Conservation (phyloP, 2,797 vertebrate genomes). For the Anguilla pacifica region DNA sequence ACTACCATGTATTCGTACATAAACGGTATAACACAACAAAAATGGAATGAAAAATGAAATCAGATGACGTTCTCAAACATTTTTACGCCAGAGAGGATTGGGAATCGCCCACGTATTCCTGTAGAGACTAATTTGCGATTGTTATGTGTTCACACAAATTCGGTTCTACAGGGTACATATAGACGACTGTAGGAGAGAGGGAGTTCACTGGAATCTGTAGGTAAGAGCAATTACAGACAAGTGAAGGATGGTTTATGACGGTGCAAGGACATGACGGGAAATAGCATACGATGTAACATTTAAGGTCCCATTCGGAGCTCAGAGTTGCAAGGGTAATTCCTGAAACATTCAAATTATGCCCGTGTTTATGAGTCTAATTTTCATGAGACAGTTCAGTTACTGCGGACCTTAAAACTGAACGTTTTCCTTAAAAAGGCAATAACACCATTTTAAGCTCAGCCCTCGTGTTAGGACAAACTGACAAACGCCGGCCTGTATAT, state of each 20-base stretch:
- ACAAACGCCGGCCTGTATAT: neutral
- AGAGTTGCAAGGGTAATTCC: neutral
- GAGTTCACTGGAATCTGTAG: neutral
- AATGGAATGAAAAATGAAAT: neutral
- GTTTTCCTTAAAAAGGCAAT: neutral
- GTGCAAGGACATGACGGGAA: neutral
- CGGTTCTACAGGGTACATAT: conserved; percentile 99
- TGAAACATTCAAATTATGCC: neutral
- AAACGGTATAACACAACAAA: neutral
- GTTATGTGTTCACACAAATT: conserved; percentile 91
- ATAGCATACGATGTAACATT: neutral
- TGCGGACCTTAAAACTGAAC: neutral
- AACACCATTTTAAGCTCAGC: neutral
- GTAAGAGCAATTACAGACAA: neutral
- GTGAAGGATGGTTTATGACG: conserved; percentile 1
- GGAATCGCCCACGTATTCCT: conserved; percentile 71
- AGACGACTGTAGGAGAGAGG: conserved; percentile 87
- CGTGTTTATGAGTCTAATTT: neutral
- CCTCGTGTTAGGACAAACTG: neutral
- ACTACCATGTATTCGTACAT: neutral
- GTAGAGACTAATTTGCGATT: conserved; percentile 71
- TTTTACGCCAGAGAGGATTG: conserved; percentile 38
- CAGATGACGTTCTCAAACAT: neutral
- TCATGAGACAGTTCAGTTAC: neutral
- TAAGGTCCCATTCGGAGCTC: neutral